Evolutionary conservation across 1,140 invertebrate genomes (phyloP), one percentile per base, ranked within the genome.

Genomic region (Samia ricini): DNA sequence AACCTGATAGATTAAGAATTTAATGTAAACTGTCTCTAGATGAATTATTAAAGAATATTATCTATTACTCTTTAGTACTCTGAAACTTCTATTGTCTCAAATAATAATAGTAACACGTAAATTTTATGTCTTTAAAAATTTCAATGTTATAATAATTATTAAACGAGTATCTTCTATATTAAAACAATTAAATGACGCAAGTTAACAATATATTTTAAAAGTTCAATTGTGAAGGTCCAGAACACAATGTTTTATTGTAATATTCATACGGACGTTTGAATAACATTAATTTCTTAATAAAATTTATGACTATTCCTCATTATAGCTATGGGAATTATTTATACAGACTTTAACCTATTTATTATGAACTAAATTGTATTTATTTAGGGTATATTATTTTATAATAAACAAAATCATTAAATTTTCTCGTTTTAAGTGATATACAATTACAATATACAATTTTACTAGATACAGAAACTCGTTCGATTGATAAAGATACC

Each of bases 1-100:
- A 83, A 88, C 82, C 83, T 86, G 82, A 83, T 81, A 74, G 79
- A 42, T 76, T 85, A 83, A 80, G 70, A n/a, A 24, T 55, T 58
- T 58, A 18, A 19, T 48, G 33, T 42, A 42, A 42, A 42, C 33
- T 15, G 15, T 42, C 12, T 42, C 15, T 42, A 42, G 33, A 12
- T 42, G 33, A 42, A 12, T 15, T 55, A 24, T 58, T 58, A 8
- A 58, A 19, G 19, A 24, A 20, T 21, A 21, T 52, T 23, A 42
- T 12, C 10, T 52, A 52, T 55, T 6, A 24, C n/a, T 49, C 48
- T 5, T 48, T 48, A 12, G 42, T 2, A 1, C 36, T 33, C 12
- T 56, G 8, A 56, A 56, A 23, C 10, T 58, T 58, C 56, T 36
- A 10, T 66, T 68, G 61, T 63, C n/a, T n/a, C n/a, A n/a, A n/a